phyloP scores from a whole-genome alignment of 2,888 invertebrate species.

The Lasioglossum pauxillum region DNA sequence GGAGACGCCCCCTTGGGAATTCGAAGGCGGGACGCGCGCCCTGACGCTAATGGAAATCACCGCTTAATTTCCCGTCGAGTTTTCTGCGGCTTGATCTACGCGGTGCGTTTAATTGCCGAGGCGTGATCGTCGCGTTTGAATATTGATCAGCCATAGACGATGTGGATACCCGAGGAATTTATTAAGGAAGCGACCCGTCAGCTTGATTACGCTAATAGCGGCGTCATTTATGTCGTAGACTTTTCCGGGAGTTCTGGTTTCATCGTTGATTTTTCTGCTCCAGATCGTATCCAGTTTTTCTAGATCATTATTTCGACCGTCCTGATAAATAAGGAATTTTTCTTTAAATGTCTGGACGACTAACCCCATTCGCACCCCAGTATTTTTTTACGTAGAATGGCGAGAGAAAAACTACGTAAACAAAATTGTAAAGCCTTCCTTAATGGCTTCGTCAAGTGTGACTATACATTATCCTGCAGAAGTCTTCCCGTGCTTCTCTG shows the following conservation, averaged over 20 bases:
- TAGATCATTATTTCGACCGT: background rate
- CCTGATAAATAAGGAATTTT: background rate
- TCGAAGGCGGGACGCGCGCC: background rate
- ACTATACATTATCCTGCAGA: too few species aligned
- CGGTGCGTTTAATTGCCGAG: conserved; percentile 30
- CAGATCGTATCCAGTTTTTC: background rate
- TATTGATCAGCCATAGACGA: conserved; percentile 10
- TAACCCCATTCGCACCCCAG: too few species aligned
- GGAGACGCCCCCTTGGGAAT: background rate
- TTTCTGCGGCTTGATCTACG: conserved; percentile 23
- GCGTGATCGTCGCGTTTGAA: conserved; percentile 29
- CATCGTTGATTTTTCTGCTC: background rate
- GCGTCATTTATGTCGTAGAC: background rate
- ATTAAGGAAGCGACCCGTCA: background rate
- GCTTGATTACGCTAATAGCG: background rate
- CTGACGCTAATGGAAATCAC: conserved; percentile 2
- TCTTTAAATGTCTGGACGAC: background rate
- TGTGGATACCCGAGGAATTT: background rate
- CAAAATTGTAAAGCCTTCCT: too few species aligned
- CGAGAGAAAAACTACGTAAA: too few species aligned
- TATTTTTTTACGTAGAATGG: background rate
- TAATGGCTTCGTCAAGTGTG: too few species aligned
- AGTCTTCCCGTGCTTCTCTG: too few species aligned
- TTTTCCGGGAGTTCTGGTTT: background rate
- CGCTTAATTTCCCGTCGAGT: background rate